phyloP scores from a whole-genome alignment of 2,797 vertebrate species.

The Tragopan temminckii region DNA sequence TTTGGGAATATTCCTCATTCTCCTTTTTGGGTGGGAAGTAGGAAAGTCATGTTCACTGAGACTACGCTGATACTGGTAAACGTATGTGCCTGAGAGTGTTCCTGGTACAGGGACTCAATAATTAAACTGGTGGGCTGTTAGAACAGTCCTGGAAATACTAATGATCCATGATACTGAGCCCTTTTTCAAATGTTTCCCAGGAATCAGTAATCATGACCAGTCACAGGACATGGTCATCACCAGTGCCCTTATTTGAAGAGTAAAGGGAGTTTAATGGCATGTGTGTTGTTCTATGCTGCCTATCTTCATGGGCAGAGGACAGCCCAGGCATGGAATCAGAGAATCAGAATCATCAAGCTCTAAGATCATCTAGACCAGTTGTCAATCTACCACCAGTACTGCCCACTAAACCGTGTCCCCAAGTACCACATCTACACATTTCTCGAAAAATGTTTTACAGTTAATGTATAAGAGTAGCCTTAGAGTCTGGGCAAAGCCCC shows the following conservation, averaged over 20 bases:
- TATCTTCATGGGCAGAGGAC: not conserved
- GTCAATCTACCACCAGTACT: too few species aligned
- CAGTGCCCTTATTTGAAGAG: not conserved
- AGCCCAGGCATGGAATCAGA: not conserved
- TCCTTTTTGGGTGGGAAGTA: not conserved
- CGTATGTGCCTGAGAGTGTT: not conserved
- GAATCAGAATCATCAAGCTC: too few species aligned
- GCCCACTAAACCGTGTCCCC: too few species aligned
- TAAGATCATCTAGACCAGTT: too few species aligned
- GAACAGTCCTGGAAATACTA: not conserved
- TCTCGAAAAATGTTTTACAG: not conserved
- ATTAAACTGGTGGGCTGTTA: not conserved
- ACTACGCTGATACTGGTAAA: not conserved
- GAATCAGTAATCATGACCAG: not conserved
- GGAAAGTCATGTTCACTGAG: not conserved
- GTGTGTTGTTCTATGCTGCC: not conserved
- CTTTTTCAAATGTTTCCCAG: not conserved
- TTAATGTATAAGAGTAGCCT: not conserved
- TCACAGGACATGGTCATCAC: not conserved
- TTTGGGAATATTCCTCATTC: not conserved
- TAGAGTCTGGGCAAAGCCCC: not conserved
- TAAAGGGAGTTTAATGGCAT: not conserved
- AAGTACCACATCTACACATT: too few species aligned
- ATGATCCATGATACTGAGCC: fast-evolving
- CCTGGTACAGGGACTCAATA: not conserved